Percentiles rank a stretch among this genome's conserved stretches.
These are phyloP conservation scores for Columba guinea DNA, from an alignment of 2,797 vertebrate species.

Conservation along the genomic window DNA sequence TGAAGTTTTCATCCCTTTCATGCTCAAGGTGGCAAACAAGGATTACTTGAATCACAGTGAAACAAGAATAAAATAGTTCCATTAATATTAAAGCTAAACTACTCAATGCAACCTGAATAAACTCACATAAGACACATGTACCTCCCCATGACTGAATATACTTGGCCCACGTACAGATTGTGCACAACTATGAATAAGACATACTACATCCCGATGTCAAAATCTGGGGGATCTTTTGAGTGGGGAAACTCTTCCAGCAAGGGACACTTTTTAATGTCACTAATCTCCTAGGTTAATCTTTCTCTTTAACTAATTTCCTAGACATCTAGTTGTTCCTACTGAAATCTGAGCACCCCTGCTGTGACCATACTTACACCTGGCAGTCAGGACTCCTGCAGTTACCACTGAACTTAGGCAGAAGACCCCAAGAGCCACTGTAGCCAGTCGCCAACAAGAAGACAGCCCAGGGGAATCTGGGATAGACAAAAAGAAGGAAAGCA, in stretches of 20 bases:
- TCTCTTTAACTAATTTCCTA: not conserved
- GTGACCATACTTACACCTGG: conserved; percentile 48
- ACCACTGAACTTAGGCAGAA: conserved; percentile 51
- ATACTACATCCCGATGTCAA: not conserved
- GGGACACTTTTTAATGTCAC: not conserved
- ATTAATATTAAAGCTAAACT: not conserved
- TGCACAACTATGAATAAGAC: not conserved
- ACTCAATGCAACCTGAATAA: not conserved
- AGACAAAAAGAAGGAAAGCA: not conserved
- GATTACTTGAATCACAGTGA: conserved; percentile 25
- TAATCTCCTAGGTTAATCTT: not conserved
- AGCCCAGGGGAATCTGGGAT: not conserved
- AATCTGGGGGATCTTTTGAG: not conserved
- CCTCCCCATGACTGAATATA: not conserved
- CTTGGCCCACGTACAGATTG: not conserved
- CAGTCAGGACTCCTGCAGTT: not conserved
- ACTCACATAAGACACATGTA: not conserved
- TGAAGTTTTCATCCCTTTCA: conserved; percentile 56
- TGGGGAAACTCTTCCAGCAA: not conserved
- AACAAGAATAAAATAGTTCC: not conserved
- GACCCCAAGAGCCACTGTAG: not conserved
- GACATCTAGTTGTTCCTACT: not conserved
- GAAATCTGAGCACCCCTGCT: not conserved
- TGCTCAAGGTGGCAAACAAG: conserved; percentile 4
- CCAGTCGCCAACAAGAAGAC: conserved; percentile 24